Evolutionary conservation across 2,888 invertebrate genomes (phyloP).

Genomic region (Hirtodrosophila confusa): DNA sequence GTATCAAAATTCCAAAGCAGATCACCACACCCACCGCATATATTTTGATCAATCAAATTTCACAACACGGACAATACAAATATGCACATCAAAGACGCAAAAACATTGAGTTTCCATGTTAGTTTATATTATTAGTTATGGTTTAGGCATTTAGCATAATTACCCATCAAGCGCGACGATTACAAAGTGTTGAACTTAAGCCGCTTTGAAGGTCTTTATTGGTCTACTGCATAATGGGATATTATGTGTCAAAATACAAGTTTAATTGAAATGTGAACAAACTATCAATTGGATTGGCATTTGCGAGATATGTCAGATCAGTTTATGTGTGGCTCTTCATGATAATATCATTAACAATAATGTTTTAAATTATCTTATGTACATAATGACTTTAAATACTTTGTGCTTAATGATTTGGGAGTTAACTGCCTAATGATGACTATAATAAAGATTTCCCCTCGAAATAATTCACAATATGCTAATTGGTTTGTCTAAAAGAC

Average conservation of each 20-base stretch:
- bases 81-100: conserved; percentile 30
- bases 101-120: conserved; percentile 9
- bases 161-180: conserved; percentile 27
- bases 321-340: neutral
- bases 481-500: conserved; percentile 23
- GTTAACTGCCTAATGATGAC: conserved; percentile 3
- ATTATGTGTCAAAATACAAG: conserved; percentile 55
- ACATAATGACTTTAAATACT: neutral
- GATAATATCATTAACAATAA: too few species aligned
- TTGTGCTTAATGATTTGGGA: neutral
- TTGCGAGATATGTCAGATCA: neutral
- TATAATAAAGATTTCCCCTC: conserved; percentile 12
- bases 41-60: conserved; percentile 10
- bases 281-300: conserved; percentile 31
- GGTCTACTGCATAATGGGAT: conserved; percentile 16
- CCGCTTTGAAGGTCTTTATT: conserved; percentile 38
- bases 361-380: neutral
- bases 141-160: conserved; percentile 41
- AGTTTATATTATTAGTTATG: conserved; percentile 48
- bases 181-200: conserved; percentile 25
- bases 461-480: conserved; percentile 29
- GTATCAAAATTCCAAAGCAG: neutral
- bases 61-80: conserved; percentile 13
- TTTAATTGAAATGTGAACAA: conserved; percentile 35
- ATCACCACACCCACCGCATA: conserved; percentile 16